phyloP scores from a whole-genome alignment of 2,113 vertebrate species.

The Lepus americanus region DNA sequence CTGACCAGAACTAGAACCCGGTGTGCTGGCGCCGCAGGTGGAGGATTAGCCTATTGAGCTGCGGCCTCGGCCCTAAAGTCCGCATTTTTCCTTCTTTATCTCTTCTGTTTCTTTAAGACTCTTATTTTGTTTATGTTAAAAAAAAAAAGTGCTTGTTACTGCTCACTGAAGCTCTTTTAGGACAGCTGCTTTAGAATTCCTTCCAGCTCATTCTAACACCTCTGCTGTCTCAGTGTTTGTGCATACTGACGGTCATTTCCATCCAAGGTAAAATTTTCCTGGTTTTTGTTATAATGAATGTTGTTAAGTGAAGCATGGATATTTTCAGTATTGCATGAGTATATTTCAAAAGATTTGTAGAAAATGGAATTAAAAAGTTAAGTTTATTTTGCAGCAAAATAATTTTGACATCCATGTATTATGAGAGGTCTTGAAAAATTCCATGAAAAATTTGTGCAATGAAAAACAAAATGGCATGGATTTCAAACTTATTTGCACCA shows the following conservation, averaged over 20 bases:
- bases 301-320: background rate
- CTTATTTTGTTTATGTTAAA: no score
- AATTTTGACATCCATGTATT: no score
- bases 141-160: background rate
- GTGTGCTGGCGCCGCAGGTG: no score
- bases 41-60: no score
- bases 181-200: background rate
- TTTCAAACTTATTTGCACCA: no score
- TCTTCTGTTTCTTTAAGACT: background rate
- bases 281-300: background rate
- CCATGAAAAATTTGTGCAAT: no score
- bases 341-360: no score
- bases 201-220: background rate
- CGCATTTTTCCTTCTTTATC: background rate
- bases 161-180: background rate
- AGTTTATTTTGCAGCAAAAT: no score
- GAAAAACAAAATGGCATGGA: no score
- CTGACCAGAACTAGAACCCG: no score
- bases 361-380: no score
- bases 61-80: background rate
- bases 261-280: background rate
- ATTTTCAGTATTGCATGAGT: background rate
- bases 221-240: background rate
- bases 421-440: no score
- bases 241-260: background rate